Conservation (phyloP, 2,888 invertebrate species). For the Phengaris arion region DNA sequence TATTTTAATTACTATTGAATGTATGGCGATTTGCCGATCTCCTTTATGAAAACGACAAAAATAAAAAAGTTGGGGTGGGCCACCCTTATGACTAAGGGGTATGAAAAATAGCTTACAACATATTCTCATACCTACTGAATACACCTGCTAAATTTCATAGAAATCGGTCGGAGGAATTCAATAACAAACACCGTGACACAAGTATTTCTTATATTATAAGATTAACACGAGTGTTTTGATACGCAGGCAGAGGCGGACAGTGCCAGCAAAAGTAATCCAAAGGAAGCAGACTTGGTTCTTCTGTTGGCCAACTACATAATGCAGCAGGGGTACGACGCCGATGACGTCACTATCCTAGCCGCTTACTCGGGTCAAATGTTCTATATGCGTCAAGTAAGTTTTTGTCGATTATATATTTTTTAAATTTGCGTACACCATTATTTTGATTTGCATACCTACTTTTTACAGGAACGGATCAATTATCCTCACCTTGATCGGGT, state of each 20-base stretch:
- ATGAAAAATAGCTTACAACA: too few relatives aligned
- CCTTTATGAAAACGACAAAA: too few relatives aligned
- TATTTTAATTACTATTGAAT: too few relatives aligned
- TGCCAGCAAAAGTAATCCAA: slow-evolving; percentile 78
- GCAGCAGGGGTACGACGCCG: slow-evolving; percentile 80
- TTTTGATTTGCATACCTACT: not conserved
- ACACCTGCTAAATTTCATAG: too few relatives aligned
- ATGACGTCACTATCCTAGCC: slow-evolving; percentile 85
- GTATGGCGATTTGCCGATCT: too few relatives aligned
- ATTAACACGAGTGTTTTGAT: not conserved
- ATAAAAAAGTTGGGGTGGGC: too few relatives aligned
- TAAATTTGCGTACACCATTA: too few relatives aligned
- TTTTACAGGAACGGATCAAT: slow-evolving; percentile 53
- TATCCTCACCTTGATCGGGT: slow-evolving; percentile 70
- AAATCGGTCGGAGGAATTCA: too few relatives aligned
- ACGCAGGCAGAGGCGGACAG: slow-evolving; percentile 60
- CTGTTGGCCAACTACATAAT: slow-evolving; percentile 81
- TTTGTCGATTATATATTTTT: not conserved
- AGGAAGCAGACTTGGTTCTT: slow-evolving; percentile 82
- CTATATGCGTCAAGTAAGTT: slow-evolving; percentile 72
- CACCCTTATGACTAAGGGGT: too few relatives aligned
- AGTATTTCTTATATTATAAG: too few relatives aligned
- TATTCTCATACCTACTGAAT: too few relatives aligned
- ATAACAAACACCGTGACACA: too few relatives aligned
- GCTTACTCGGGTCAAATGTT: slow-evolving; percentile 87